Evolutionary conservation across 2,113 vertebrate species (phyloP), one percentile per base, ranked within the genome.

Genomic region (Dasypus novemcinctus): DNA sequence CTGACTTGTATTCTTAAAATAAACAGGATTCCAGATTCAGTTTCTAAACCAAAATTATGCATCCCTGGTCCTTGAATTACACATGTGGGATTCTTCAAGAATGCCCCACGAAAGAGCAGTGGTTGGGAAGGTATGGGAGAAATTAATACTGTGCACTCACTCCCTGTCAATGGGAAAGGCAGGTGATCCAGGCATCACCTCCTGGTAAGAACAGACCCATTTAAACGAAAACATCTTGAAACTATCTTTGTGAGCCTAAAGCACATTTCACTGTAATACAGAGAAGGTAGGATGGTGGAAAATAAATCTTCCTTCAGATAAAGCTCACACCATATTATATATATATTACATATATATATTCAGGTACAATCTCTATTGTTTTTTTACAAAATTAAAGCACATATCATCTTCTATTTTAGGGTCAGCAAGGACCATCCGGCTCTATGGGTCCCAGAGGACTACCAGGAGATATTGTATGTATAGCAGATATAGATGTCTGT

Each of bases 391-490:
- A 15, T 38, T 96, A 71, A 95, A 72, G 11, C 2, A 63, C 18
- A 0, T 86, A 10, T 94, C 0, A 74, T 29, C 33, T 84, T 96
- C 3, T 83, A 1, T 33, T 96, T 96, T 98, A 99, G 99, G 99
- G 99, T 95, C 98, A 98, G 36, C 98, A 98, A 97, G 99, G 99
- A 94, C 97, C 98, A 80, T 95, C 98, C 96, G 99, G 99, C 95
- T 95, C 98, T 76, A 87, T 91, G 1, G 99, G 99, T 94, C 98
- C 98, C 89, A 98, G 97, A 95, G 99, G 99, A 97, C 97, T 98
- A 74, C 98, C 99, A 82, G 99, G 99, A 98, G 99, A 99, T 97
- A 96, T 96, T 90, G 99, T 99, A 99, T 96, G 98, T 98, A 97
- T 93, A 33, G 18, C 21, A 74, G 33, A 74, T 17, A 64, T 23